Evolutionary conservation across 2,113 vertebrate genomes (phyloP), one percentile per base, ranked within the genome.

Genomic region (Glaucidium brasilianum): DNA sequence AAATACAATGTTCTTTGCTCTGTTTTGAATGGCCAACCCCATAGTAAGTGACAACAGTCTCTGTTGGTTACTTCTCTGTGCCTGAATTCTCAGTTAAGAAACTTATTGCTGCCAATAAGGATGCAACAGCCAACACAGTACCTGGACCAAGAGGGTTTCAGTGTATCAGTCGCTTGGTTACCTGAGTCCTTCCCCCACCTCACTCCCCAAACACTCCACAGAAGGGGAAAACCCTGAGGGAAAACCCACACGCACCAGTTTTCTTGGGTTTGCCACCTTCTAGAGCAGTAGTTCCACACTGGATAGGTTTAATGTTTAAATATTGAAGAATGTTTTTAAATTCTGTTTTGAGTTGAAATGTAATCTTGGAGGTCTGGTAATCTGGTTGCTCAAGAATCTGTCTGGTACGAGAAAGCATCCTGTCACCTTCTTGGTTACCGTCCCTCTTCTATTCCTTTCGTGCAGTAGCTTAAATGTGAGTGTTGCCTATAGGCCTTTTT

Each of bases 201-300:
- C 2, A 2, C 4, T 83, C 32, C 37, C 62, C 25, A 35, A 4
- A 74, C n/a, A 12, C 8, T 29, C 23, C 21, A 6, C 18, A 69
- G 53, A 19, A 49, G 58, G 15, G 29, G 18, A 47, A 66, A 29
- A 23, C 19, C 19, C 25, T 13, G 21, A 68, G 34, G 27, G 34
- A 21, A 49, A 83, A 41, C 25, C 15, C 43, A 12, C 7, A 3
- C 0, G 0, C 4, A 7, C 22, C 37, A 7, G 0, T 67, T 47
- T 23, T 20, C 23, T 82, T n/a, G 69, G 5, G 3, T 58, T 88
- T 56, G 12, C 45, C 26, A 8, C n/a, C n/a, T 52, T 73, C 22
- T 35, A 26, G 29, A 73, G 45, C 21, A 49, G 39, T 27, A 71
- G 18, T 39, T 86, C 11, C 22, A 27, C 9, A 1, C 2, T 43